Base-by-base conservation (phyloP, 2,797 vertebrate genomes). In the Petrocephalus sullivani region DNA sequence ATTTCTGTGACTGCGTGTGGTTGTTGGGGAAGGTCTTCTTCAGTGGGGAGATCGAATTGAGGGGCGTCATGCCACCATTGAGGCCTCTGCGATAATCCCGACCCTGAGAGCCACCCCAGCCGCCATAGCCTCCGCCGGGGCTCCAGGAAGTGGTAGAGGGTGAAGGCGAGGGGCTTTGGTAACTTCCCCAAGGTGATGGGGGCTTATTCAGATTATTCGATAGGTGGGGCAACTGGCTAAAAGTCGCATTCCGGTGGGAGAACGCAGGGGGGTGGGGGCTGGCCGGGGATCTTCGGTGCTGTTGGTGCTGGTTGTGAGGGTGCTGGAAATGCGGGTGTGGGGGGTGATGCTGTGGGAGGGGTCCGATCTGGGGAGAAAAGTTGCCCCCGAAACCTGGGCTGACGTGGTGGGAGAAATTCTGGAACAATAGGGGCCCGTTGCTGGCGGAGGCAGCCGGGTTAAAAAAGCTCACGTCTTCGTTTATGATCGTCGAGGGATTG, bases 21-120 rank as follows among this genome's bases (percentile, higher is more conserved):
- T 97, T 99, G 95, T 98, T 99, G 71, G 98, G 97, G 92, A 99
- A 99, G 95, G 97, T 99, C 93, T 99, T 99, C 96, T 99, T 99
- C 90, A 99, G 93, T 16, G 98, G 98, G 0, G 98, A 99, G 95
- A 99, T 99, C 86, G 98, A 99, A 95, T 98, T 99, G 93, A 99
- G 96, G 86, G 98, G 98, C 1, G 97, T 98, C 95, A 99, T 97
- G 19, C 98, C 98, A 37, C 98, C 98, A 0, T 98, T 98, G 90
- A 99, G 95, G 91, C 98, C 98, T 89, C 98, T 91, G 90, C 98
- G 98, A 93, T 99, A 99, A 93, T 99, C 98, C 91, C 98, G 96
- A 90, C 98, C 97, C 94, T 99, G 98, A 93, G 98, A 98, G 1
- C 98, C 98, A 87, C 98, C 97, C 98, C 98, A 99, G 88, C 98